Evolutionary conservation across 1,140 invertebrate species (phyloP), one percentile per base, ranked within the genome.

Genomic region (Anoplolepis gracilipes): DNA sequence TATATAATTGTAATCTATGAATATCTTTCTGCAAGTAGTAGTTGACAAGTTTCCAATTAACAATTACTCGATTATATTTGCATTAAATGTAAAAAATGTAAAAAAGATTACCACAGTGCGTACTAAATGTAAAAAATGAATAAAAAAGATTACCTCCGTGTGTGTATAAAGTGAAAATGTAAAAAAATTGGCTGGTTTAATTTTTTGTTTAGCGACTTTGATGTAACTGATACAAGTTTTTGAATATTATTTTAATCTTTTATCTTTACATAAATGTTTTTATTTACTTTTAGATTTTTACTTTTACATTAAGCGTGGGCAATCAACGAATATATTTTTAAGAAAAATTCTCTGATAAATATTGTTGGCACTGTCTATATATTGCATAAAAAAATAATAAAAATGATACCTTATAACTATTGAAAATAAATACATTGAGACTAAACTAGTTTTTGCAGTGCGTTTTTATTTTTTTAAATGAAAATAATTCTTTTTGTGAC

Each of bases 271-370:
- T 39, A 25, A 16, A 28, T n/a, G 22, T 22, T 76, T 59, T 57
- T 73, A 4, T 16, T 46, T 19, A 25, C 7, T 13, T 36, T 61
- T 61, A 25, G 1, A 73, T 42, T 46, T 53, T 65, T 16, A 64
- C 6, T 25, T 6, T 0, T 3, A 53, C 4, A 6, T n/a, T 78
- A 25, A 49, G 3, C 22, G 19, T 49, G 13, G 61, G 30, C 3
- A 36, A 65, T 19, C 19, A 49, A 16, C 13, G 49, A 33, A 64
- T 22, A 39, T 78, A 42, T 78, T 79, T 78, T 79, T 19, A 16
- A 36, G 5, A 19, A 13, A 39, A 30, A 39, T 13, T 7, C 11
- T 67, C 67, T 42, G 10, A 2, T 55, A 67, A 46, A 77, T 65
- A 53, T 25, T 30, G 6, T n/a, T 76, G 3, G 10, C 10, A 39